Conservation (phyloP, 1,140 invertebrate species). For the Ceratina calcarata region DNA sequence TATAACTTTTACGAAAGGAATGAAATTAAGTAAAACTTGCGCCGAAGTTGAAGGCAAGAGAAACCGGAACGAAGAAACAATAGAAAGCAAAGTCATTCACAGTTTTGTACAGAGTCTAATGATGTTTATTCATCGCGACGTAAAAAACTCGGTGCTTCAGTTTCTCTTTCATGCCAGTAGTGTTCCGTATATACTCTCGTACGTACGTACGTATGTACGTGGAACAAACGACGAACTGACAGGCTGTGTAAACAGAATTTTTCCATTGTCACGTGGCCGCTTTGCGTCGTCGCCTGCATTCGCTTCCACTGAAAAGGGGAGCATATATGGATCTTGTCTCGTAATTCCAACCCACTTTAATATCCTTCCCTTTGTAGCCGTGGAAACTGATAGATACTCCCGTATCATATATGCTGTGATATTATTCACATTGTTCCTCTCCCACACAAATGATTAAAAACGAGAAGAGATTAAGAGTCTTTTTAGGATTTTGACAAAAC, state of each 20-base stretch:
- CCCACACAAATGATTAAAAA: neutral
- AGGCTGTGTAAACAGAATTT: constrained; percentile 63
- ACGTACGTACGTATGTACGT: too few species aligned
- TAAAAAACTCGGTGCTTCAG: neutral
- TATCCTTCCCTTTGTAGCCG: constrained; percentile 38
- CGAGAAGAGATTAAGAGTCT: neutral
- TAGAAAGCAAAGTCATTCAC: neutral
- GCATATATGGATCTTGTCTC: constrained; percentile 27
- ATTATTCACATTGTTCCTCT: too few species aligned
- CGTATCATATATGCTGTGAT: neutral
- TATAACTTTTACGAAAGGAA: neutral
- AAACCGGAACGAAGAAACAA: neutral
- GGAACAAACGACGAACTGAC: constrained; percentile 49
- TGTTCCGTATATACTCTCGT: constrained; percentile 8
- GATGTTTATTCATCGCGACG: constrained; percentile 22
- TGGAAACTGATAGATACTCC: constrained; percentile 30
- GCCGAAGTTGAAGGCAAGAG: neutral
- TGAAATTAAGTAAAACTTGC: neutral
- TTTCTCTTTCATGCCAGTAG: constrained; percentile 11
- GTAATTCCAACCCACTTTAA: constrained; percentile 55
- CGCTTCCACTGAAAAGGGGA: constrained; percentile 21
- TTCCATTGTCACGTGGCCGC: constrained; percentile 42
- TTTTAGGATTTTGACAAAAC: neutral
- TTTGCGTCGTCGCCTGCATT: constrained; percentile 14
- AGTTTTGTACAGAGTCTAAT: neutral